Base-by-base conservation (phyloP, 2,888 invertebrate genomes). In the Unio pictorum region DNA sequence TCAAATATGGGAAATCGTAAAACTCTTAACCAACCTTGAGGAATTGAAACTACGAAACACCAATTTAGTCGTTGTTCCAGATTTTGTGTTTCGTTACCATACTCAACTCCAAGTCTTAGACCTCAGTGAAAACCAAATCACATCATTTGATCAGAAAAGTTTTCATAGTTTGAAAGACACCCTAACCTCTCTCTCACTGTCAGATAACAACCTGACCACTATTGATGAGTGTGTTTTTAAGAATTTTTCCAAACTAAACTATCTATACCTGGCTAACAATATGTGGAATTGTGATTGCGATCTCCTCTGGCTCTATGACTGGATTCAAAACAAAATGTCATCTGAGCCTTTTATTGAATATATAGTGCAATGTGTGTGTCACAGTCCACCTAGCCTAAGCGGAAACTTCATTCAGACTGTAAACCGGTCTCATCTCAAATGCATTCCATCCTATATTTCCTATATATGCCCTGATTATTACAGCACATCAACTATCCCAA, bases 241-340 rank as follows among this genome's bases (percentile, higher is more conserved):
- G 30, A 72, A 78, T 34, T 83, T 81, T 62, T 72, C 71, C 5
- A 66, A 64, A 11, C 65, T 81, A 8, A 72, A 78, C 6, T 72
- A 66, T 17, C 45, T 86, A 11, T 66, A 95, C 86, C 92, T 96
- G 81, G 93, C 94, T 30, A 93, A 92, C 63, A 96, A 96, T 89
- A 95, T 94, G 7, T 91, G 96, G 82, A 92, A 93, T 68, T 96
- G 96, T 86, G 94, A 96, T 87, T 96, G 96, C 87, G 93, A 94
- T 54, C 89, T 96, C 1, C 91, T 94, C 55, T 96, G 96, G 95
- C 91, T 96, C 0, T 92, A 94, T 20, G 93, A 79, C 23, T 81
- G 79, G 83, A 57, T 79, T 26, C 20, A 60, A 45, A 7, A 34
- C 34, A 34, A 34, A 34, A 34, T 34, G 34, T 34, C 34, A 34